A percentile compares a stretch with the other conserved stretches of the same genome.
Conservation (phyloP, 2,113 vertebrate genomes). For the Dermatemys mawii region DNA sequence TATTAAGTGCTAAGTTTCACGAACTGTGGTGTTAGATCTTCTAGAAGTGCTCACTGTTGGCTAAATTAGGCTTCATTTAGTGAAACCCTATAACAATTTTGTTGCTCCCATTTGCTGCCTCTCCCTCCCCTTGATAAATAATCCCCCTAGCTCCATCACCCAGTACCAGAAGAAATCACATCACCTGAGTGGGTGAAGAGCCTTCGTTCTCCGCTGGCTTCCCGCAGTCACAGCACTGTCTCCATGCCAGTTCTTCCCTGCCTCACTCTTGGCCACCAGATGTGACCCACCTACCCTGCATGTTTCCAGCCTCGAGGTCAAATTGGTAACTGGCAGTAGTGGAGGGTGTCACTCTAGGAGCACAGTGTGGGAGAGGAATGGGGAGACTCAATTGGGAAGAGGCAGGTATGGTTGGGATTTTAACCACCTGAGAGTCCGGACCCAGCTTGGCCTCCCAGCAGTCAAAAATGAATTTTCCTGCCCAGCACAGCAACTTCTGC, state of each 20-base stretch:
- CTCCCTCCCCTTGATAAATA: no score
- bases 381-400: not conserved
- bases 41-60: not conserved
- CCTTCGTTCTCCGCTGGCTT: not conserved
- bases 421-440: not conserved
- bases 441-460: not conserved
- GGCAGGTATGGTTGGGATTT: not conserved
- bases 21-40: no score
- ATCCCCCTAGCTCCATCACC: not conserved
- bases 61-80: not conserved
- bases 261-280: not conserved
- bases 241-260: not conserved
- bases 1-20: accelerated
- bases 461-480: no score
- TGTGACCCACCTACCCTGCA: not conserved
- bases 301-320: not conserved
- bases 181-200: not conserved
- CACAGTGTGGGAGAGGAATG: not conserved
- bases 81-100: accelerated
- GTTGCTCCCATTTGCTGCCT: no score
- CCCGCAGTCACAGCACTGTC: not conserved
- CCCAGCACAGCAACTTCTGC: no score
- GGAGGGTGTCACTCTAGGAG: not conserved
- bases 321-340: not conserved
- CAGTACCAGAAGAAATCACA: not conserved